These are phyloP conservation scores for Drosophila littoralis DNA, from an alignment of 1,140 invertebrate genomes.

Conservation along the genomic window DNA sequence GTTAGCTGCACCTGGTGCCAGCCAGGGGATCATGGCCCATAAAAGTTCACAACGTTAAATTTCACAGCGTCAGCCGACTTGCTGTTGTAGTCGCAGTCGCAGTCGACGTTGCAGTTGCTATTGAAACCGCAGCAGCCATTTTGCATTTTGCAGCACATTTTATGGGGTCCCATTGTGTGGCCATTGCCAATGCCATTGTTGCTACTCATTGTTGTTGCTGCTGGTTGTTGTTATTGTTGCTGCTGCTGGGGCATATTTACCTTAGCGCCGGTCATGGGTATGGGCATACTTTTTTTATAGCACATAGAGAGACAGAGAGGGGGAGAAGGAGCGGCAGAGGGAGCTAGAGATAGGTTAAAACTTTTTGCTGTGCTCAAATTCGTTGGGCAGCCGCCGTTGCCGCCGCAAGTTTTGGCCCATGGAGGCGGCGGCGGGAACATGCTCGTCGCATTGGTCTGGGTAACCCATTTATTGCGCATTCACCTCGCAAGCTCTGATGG, in stretches of 20 bases:
- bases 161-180: constrained; percentile 68
- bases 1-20: constrained; percentile 42
- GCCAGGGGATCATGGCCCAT: constrained; percentile 47
- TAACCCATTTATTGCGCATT: constrained; percentile 56
- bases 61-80: constrained; percentile 69
- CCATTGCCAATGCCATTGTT: constrained; percentile 62
- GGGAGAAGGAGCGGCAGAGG: not conserved
- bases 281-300: constrained; percentile 44
- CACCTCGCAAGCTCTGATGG: constrained; percentile 46
- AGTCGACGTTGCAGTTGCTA: constrained; percentile 52
- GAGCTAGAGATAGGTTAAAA: constrained; percentile 23
- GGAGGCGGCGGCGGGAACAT: constrained; percentile 21
- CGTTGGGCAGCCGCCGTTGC: constrained; percentile 45
- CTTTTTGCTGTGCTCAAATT: constrained; percentile 72
- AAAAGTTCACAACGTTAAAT: constrained; percentile 75
- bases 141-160: constrained; percentile 82
- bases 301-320: constrained; percentile 16
- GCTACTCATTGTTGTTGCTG: constrained; percentile 16
- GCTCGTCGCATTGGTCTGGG: constrained; percentile 26
- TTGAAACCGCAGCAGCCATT: constrained; percentile 79
- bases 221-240: constrained; percentile 25
- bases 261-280: constrained; percentile 53
- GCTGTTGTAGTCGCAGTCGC: constrained; percentile 1
- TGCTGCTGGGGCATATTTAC: constrained; percentile 64
- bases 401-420: constrained; percentile 53